Base-by-base conservation (phyloP, 1,140 invertebrate species). In the Forficula auricularia region DNA sequence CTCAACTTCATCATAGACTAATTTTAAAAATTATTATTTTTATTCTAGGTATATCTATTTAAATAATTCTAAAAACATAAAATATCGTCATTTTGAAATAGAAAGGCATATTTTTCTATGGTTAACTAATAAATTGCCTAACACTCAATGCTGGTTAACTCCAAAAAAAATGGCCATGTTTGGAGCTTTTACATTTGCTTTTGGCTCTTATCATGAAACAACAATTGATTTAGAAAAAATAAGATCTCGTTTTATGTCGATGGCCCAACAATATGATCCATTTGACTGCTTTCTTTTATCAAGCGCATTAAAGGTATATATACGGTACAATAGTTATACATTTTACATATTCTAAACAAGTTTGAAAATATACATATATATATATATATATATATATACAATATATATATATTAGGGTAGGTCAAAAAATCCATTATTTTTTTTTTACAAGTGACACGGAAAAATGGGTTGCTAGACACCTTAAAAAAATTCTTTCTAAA, bases 31-130 rank as follows among this genome's bases (percentile, higher is more conserved):
- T 6, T 27, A 27, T 27, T 27, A 27, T 27, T 27, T 27, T 19
- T 62, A 57, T 37, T 57, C 64, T 40, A 61, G 58, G 15, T 72
- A 71, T 46, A 61, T 69, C 52, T 59, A 63, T 54, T 70, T 70
- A 40, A 64, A 63, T 45, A 61, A 58, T 8, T 65, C 67, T 43
- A 46, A 67, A 4, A 56, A 59, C 9, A 60, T 60, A 9, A 63
- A 58, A 6, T 65, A 67, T 49, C 52, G 64, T 1, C 57, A 65
- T 47, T 37, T 48, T 1, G 42, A 53, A 3, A 52, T 70, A 38
- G 70, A 72, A 45, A 56, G 57, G 8, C 48, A 49, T 27, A 36
- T 70, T 3, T 53, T 59, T 35, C 50, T 53, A 10, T 34, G 61
- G 39, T 52, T 68, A 20, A 46, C 62, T 37, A 46, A 52, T 3